Base-by-base conservation (phyloP, 2,888 invertebrate genomes). In the Seira sanloemensis region DNA sequence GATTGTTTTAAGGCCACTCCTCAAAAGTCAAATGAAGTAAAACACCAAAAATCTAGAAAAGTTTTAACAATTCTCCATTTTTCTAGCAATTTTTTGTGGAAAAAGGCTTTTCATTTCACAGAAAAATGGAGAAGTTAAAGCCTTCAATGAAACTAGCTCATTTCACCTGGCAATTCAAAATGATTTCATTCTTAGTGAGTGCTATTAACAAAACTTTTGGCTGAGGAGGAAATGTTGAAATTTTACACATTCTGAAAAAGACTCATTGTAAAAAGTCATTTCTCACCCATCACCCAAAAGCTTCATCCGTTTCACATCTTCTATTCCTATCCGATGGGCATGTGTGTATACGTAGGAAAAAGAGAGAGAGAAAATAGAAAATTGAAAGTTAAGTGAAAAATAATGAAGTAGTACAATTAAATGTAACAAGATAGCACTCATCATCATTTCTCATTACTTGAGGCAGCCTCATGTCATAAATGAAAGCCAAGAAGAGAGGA, bases 1-100 rank as follows among this genome's bases (percentile, higher is more conserved):
- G 23, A 21, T n/a, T n/a, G n/a, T n/a, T n/a, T n/a, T n/a, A n/a
- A n/a, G 37, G 72, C 83, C 83, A 83, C 83, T 83, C 83, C 83
- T 83, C 73, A 68, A 78, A 83, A 68, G 46, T 27, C 50, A 69
- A 72, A 50, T 50, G 37, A 19, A 46, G 24, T 72, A 58, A 50
- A 50, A 50, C n/a, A n/a, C n/a, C n/a, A n/a, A n/a, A n/a, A n/a
- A n/a, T n/a, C n/a, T n/a, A n/a, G n/a, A n/a, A 69, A 62, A 74
- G 54, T 21, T n/a, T 23, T 62, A 2, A 19, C 62, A 62, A 62
- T 19, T 62, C n/a, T 62, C 62, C 62, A 62, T 23, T 21, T 62
- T 62, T 62, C 62, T 62, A 62, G 62, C 19, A 62, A 62, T 62
- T 62, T 62, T 62, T 58, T 58, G 16, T 62, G 21, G 21, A 50